These are phyloP conservation scores for Cacatua alba DNA, from an alignment of 2,113 vertebrate species.

Conservation along the genomic window DNA sequence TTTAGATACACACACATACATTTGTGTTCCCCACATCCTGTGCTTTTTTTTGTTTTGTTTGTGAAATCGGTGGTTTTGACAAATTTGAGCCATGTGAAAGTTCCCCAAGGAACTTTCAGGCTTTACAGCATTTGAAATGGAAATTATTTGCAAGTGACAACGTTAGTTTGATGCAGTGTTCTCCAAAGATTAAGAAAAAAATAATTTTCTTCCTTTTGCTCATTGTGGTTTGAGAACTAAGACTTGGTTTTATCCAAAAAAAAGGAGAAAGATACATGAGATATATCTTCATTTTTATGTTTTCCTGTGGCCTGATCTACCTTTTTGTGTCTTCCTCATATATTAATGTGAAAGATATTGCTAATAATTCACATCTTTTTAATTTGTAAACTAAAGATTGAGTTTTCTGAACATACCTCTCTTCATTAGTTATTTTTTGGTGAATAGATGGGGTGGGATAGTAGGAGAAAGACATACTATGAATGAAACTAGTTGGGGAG, in stretches of 20 bases:
- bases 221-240: constrained; percentile 82
- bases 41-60: neutral
- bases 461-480: neutral
- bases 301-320: constrained; percentile 45
- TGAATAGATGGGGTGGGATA: neutral
- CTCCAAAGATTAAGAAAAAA: neutral
- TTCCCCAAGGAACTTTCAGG: neutral
- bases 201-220: constrained; percentile 63
- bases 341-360: constrained; percentile 63
- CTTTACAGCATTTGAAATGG: neutral
- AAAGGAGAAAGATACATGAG: neutral
- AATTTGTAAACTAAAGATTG: constrained; percentile 50
- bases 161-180: neutral
- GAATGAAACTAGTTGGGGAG: neutral
- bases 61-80: neutral
- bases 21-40: neutral
- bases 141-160: neutral
- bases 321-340: constrained; percentile 64
- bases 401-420: neutral
- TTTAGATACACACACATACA: neutral
- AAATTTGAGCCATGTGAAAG: neutral
- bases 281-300: constrained; percentile 36
- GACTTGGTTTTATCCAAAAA: constrained; percentile 14
- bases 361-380: neutral
- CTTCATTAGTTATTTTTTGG: neutral